These are phyloP conservation scores for Heliconius erato DNA, from an alignment of 2,888 invertebrate species.

Conservation along the genomic window DNA sequence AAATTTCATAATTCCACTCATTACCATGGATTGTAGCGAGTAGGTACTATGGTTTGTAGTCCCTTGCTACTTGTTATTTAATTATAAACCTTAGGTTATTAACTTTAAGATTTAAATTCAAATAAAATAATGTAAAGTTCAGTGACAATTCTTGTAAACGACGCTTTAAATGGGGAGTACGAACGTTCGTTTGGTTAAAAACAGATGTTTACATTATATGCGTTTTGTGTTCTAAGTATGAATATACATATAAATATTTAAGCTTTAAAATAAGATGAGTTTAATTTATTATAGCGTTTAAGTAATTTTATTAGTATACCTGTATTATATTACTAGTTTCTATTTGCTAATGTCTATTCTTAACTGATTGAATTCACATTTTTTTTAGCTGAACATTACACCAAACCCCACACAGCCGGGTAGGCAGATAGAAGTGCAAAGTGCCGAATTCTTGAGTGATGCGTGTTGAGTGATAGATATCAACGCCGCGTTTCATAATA, in stretches of 20 bases:
- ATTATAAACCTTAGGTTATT: background rate
- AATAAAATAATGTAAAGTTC: background rate
- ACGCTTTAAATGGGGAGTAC: background rate
- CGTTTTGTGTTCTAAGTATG: background rate
- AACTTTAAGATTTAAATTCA: background rate
- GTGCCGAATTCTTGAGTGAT: too few species aligned
- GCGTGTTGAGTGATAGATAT: too few species aligned
- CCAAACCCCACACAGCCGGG: too few species aligned
- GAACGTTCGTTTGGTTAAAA: background rate
- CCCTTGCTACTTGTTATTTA: background rate
- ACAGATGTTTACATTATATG: background rate
- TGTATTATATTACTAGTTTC: too few species aligned
- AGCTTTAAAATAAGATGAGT: background rate
- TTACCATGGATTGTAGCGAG: slow-evolving; percentile 39
- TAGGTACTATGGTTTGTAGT: slow-evolving; percentile 10
- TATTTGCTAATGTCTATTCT: too few species aligned
- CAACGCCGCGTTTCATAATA: too few species aligned
- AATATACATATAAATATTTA: background rate
- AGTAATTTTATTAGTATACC: background rate
- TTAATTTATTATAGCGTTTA: background rate
- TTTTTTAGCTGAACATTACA: too few species aligned
- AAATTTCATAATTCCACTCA: slow-evolving; percentile 48
- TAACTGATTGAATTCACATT: too few species aligned
- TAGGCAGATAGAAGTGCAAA: too few species aligned
- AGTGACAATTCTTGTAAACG: slow-evolving; percentile 20